These are phyloP conservation scores for Tuta absoluta DNA, from an alignment of 2,888 invertebrate genomes.

Conservation along the genomic window DNA sequence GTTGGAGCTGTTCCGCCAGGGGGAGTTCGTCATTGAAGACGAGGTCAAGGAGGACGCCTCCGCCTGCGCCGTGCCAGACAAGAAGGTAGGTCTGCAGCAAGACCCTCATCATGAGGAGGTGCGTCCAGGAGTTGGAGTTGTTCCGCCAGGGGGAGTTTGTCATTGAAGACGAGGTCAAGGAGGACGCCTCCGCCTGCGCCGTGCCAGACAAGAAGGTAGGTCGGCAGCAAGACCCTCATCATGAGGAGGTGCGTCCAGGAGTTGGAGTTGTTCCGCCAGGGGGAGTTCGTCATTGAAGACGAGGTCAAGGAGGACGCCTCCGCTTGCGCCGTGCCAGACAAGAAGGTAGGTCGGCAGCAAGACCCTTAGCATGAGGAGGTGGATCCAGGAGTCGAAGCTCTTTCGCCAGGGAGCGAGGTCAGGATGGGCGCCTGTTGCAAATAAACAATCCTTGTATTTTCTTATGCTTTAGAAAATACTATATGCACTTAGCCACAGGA, in stretches of 20 bases:
- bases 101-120: conserved; percentile 99
- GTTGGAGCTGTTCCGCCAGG: conserved; percentile 93
- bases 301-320: conserved; percentile 94
- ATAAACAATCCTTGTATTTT: no score
- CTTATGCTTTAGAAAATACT: no score
- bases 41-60: conserved; percentile 94
- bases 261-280: conserved; percentile 93
- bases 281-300: conserved; percentile 95
- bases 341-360: conserved; percentile 86
- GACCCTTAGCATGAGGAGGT: conserved; percentile 99
- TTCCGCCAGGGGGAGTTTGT: conserved; percentile 96
- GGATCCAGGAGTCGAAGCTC: conserved; percentile 93
- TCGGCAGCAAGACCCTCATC: conserved; percentile 98
- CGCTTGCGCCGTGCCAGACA: conserved; percentile 78
- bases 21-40: conserved; percentile 95
- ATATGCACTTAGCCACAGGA: no score
- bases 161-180: conserved; percentile 94
- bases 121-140: conserved; percentile 93
- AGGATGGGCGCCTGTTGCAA: conserved; percentile 95
- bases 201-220: conserved; percentile 70
- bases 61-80: conserved; percentile 78
- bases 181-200: conserved; percentile 89
- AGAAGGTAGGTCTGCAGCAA: conserved; percentile 86
- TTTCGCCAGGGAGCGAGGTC: conserved; percentile 93
- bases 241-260: conserved; percentile 98